Conservation (phyloP, 2,888 invertebrate genomes). For the Watsonalla binaria region DNA sequence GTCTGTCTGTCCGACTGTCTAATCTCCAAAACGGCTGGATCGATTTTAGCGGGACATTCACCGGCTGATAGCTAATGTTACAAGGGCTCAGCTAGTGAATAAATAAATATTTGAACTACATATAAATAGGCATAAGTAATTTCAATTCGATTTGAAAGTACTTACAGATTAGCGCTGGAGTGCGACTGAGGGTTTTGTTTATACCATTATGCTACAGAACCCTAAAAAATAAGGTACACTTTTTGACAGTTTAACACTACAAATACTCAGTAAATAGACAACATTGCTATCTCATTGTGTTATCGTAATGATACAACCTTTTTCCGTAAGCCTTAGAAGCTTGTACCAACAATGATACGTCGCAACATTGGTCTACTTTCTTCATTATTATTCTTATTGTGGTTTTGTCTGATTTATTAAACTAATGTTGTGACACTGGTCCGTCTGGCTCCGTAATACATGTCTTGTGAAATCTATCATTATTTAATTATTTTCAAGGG, state of each 20-base stretch:
- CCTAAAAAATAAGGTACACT: not conserved
- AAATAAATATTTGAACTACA: too few species aligned
- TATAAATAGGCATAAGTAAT: too few species aligned
- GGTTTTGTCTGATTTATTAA: not conserved
- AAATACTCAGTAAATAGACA: not conserved
- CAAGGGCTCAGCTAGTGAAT: too few species aligned
- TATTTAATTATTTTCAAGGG: too few species aligned
- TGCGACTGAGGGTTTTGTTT: too few species aligned
- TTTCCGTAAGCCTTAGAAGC: slow-evolving; percentile 8
- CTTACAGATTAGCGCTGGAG: too few species aligned
- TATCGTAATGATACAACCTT: not conserved
- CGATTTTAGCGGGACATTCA: too few species aligned
- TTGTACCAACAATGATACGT: slow-evolving; percentile 13
- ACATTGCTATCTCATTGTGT: not conserved
- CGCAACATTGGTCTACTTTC: not conserved
- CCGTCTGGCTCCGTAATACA: not conserved
- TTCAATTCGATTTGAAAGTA: too few species aligned
- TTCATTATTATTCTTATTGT: not conserved
- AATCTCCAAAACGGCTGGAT: too few species aligned
- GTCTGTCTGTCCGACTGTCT: too few species aligned
- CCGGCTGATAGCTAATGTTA: too few species aligned
- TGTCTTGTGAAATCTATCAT: not conserved
- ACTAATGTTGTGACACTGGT: not conserved
- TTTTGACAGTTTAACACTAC: not conserved
- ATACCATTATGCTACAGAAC: too few species aligned